Base-by-base conservation (phyloP, 1,140 invertebrate species). In the Caenorhabditis tropicalis region DNA sequence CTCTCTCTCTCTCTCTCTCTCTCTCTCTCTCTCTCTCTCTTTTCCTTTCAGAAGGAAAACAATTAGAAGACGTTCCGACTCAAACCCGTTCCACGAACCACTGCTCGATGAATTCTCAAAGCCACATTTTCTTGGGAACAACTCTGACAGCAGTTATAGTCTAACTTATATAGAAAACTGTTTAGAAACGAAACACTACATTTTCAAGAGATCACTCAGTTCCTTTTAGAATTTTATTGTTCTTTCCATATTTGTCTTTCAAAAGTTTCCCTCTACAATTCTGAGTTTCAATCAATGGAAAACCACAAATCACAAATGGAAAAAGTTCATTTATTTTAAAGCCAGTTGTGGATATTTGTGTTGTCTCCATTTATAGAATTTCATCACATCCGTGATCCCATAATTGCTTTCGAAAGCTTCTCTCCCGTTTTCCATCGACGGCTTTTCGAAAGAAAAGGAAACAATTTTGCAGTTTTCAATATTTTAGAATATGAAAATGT, bases 321-420 rank as follows among this genome's bases (percentile, higher is more conserved):
- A 15, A 56, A 27, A 56, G 53, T 27, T 24, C 53, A 27, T 56
- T 56, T 56, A 2, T 56, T 10, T 56, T 56, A 9, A 56, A 56
- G 19, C 53, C 24, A 56, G 21, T 56, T 7, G 7, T n/a, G 29
- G 53, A 56, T 56, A 56, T 56, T n/a, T 27, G 21, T 21, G 53
- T 56, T 27, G 53, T 24, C 43, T 12, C 49, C 24, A 56, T 21
- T 21, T 65, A 10, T 65, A 65, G 58, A 33, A 65, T 65, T 65
- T 65, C 58, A 65, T 65, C 58, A 65, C 58, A 65, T 21, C 9
- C 53, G 29, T 21, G 58, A 65, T 65, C 58, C 58, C 29, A 65
- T 65, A 65, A 65, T 65, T 65, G 58, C 58, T 65, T 65, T 65
- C 19, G 36, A 65, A 56, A 65, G 58, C 58, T 33, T 36, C 36